A percentile compares a stretch with the other conserved stretches of the same genome.
Evolutionary conservation across 2,113 vertebrate genomes (phyloP).

Genomic region (Pandion haliaetus): DNA sequence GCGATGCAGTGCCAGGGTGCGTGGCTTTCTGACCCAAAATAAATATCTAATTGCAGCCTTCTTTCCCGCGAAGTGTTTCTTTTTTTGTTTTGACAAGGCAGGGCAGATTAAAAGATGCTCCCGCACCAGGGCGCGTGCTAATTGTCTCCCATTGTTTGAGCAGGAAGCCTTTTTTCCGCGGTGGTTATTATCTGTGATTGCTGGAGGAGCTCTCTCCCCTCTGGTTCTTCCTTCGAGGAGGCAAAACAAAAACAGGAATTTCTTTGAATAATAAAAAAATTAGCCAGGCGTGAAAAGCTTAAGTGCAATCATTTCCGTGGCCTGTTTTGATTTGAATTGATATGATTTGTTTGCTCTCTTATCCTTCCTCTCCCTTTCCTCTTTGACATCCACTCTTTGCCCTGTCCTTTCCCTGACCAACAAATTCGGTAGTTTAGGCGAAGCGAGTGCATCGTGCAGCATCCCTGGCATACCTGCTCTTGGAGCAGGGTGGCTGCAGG

Average conservation of each 20-base stretch:
- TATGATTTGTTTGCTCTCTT: not conserved
- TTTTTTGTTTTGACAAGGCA: not conserved
- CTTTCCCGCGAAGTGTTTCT: not conserved
- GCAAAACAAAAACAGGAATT: constrained; percentile 31
- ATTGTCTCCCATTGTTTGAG: constrained; percentile 11
- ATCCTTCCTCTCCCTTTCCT: not conserved
- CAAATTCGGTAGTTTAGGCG: not conserved
- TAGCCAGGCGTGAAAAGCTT: constrained; percentile 42
- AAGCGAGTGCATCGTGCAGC: not conserved
- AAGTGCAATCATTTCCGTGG: not conserved
- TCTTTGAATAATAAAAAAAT: constrained; percentile 39
- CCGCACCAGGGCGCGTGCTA: not conserved
- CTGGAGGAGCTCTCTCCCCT: constrained; percentile 8
- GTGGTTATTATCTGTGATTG: not conserved
- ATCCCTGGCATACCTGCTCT: not conserved
- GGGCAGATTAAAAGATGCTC: not conserved
- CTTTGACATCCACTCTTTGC: not conserved
- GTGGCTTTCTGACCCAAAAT: not conserved
- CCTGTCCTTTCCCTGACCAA: not conserved
- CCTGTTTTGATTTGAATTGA: not conserved
- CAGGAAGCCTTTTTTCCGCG: not conserved
- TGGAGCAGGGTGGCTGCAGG: not conserved
- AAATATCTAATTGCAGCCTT: not conserved
- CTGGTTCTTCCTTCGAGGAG: constrained; percentile 21
- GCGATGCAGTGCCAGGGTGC: accelerated